A percentile compares a stretch with the other conserved stretches of the same genome.
These are phyloP conservation scores for Euphonia xanthogaster DNA, from an alignment of 2,797 vertebrate species.

Conservation along the genomic window DNA sequence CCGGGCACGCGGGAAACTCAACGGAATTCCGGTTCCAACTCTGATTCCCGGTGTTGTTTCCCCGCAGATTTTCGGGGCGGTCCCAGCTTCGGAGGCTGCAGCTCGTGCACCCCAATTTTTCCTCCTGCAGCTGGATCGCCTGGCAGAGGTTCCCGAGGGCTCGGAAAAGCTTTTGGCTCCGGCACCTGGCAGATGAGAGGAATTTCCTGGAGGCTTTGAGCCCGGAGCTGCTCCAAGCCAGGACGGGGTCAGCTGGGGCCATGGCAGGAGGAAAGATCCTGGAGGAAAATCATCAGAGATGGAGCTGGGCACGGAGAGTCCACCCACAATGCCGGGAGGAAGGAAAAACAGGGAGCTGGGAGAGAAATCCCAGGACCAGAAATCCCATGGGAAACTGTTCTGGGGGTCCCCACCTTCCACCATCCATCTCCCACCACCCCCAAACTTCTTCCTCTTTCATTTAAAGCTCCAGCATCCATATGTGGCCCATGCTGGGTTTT, in stretches of 20 bases:
- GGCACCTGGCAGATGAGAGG: background rate
- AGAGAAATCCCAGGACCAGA: background rate
- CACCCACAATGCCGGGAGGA: fast-evolving
- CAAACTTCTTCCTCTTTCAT: background rate
- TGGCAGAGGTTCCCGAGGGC: background rate
- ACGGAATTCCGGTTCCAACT: background rate
- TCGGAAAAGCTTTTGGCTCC: background rate
- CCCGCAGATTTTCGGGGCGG: background rate
- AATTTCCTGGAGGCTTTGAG: background rate
- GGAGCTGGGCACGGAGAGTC: background rate
- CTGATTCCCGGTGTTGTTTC: background rate
- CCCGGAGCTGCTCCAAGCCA: background rate
- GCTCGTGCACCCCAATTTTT: background rate
- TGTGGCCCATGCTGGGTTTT: background rate
- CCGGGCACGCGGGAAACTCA: background rate
- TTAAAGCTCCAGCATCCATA: background rate
- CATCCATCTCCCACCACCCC: background rate
- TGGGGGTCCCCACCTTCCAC: background rate
- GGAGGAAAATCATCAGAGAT: background rate
- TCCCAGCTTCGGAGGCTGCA: background rate
- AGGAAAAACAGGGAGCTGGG: background rate
- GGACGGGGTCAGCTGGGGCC: background rate
- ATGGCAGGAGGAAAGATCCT: background rate
- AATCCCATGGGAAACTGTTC: background rate
- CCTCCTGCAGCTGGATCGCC: background rate